Evolutionary conservation across 2,113 vertebrate species (phyloP), one percentile per base, ranked within the genome.

Genomic region (Takifugu bimaculatus): DNA sequence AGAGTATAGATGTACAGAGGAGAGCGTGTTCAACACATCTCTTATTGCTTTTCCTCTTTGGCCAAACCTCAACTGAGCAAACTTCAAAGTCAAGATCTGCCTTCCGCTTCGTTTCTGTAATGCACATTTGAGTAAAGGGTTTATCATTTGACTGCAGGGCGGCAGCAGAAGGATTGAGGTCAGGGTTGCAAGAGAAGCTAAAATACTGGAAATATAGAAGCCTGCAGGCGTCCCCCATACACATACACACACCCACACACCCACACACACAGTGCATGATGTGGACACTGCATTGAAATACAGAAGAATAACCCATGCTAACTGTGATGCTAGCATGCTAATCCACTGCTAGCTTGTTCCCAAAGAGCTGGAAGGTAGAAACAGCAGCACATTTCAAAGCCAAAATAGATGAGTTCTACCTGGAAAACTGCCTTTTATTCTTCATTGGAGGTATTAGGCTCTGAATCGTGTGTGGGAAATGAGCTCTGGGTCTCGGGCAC

Each of bases 11-110:
- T 39, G 35, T 39, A 10, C 6, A 11, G 35, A 39, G 7, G 35
- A 39, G 9, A 39, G 11, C 35, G 11, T 39, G 35, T 39, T 39
- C 35, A 39, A 39, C 35, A 39, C 35, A 39, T 11, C 35, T 10
- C 5, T n/a, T 7, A 3, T 25, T 20, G 15, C 48, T 50, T 50
- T 7, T 50, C 7, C 48, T 50, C 15, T 7, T n/a, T 1, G 72
- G 1, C 35, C 20, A 60, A 60, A 49, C 71, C 75, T 69, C 28
- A 42, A 49, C 60, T 42, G 58, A 68, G 9, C 57, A 32, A 71
- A 71, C 73, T 79, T 81, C 79, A 81, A 78, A 84, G 79, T 79
- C 59, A 35, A 76, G 60, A 68, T 71, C 14, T 49, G 81, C 81
- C 77, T 60, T 70, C 53, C 66, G 77, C 68, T 9, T 63, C 48